These are phyloP conservation scores for Tetramorium parvispinum DNA, from an alignment of 1,140 invertebrate genomes.

Conservation along the genomic window DNA sequence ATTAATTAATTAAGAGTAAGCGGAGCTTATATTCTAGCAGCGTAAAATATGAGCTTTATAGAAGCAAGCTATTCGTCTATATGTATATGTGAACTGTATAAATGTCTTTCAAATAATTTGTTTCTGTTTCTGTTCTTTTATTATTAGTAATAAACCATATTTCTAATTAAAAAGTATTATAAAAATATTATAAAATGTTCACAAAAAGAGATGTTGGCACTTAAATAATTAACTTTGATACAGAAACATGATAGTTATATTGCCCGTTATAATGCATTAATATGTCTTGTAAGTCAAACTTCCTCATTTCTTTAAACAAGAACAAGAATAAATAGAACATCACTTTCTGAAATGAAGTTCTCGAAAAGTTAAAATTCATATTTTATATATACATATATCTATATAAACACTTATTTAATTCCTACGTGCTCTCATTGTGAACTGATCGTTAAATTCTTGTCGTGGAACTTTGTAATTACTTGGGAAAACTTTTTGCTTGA, in stretches of 20 bases:
- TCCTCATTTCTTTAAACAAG: constrained; percentile 26
- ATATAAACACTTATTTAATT: constrained; percentile 56
- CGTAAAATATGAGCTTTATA: constrained; percentile 28
- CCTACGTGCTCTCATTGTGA: constrained; percentile 25
- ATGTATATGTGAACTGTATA: not conserved
- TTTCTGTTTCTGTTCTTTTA: not conserved
- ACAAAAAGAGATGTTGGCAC: not conserved
- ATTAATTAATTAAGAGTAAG: constrained; percentile 51
- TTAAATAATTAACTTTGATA: not conserved
- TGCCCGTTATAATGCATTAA: not conserved
- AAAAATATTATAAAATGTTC: not conserved
- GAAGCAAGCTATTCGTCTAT: not conserved
- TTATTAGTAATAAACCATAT: not conserved
- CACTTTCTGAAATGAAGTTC: constrained; percentile 36
- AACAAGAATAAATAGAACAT: constrained; percentile 36
- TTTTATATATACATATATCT: constrained; percentile 35
- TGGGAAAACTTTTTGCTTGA: constrained; percentile 40
- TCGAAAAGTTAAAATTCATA: constrained; percentile 44
- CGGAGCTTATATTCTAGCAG: constrained; percentile 22
- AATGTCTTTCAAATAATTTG: not conserved
- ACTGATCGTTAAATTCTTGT: constrained; percentile 58
- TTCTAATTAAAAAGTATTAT: not conserved
- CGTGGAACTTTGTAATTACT: constrained; percentile 54
- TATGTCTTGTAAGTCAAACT: constrained; percentile 16
- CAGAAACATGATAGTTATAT: not conserved